Percentiles rank a stretch among this genome's conserved stretches.
Conservation (phyloP, 2,797 vertebrate genomes). For the Megaceryle alcyon region DNA sequence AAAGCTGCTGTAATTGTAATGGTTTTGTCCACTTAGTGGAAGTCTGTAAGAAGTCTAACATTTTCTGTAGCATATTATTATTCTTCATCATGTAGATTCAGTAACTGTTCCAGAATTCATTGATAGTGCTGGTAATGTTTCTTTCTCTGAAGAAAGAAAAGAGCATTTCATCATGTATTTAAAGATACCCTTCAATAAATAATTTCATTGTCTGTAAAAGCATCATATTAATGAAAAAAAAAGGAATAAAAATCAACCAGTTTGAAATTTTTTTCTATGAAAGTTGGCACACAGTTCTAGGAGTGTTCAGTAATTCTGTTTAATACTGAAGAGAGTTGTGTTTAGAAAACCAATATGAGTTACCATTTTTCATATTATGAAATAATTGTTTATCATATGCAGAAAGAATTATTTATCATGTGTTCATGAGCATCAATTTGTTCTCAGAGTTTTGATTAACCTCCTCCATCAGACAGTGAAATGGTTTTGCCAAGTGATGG, state of each 20-base stretch:
- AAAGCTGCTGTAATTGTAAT: neutral
- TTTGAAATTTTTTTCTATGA: neutral
- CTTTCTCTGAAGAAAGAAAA: neutral
- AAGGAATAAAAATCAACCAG: neutral
- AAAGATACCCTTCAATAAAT: neutral
- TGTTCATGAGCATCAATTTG: neutral
- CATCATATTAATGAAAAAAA: neutral
- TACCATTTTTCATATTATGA: neutral
- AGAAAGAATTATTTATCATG: neutral
- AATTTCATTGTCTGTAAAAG: neutral
- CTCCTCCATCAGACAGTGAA: neutral
- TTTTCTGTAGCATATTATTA: neutral
- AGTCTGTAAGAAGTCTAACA: neutral
- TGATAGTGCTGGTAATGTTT: neutral
- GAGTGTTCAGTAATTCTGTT: neutral
- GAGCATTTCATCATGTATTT: neutral
- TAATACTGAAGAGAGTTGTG: neutral
- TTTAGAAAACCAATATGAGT: neutral
- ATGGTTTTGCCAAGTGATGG: neutral
- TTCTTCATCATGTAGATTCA: neutral
- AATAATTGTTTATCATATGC: neutral
- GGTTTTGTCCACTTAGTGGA: neutral
- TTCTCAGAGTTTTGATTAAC: neutral
- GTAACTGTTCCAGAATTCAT: neutral
- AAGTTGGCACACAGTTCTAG: neutral